Conservation (phyloP, 2,888 invertebrate genomes). For the Scaptodrosophila latifasciaeformis region DNA sequence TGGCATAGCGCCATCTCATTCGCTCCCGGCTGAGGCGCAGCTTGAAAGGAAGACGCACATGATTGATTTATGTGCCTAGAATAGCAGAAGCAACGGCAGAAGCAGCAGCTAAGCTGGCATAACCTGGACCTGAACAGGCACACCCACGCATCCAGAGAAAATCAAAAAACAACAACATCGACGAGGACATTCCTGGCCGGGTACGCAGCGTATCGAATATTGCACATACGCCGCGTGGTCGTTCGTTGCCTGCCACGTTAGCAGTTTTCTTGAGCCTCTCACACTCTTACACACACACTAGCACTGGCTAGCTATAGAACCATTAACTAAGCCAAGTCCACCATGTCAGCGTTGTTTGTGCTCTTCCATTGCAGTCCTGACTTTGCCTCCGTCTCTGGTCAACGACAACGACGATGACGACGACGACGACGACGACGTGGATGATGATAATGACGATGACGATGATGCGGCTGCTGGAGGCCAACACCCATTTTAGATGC, state of each 20-base stretch:
- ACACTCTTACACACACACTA: no score
- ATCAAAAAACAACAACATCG: no score
- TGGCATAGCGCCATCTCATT: conserved; percentile 26
- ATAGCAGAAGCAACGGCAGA: background rate
- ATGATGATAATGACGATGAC: background rate
- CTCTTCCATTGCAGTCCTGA: background rate
- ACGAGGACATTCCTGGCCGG: no score
- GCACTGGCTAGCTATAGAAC: no score
- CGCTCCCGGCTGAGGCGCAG: no score
- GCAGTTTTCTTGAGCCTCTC: conserved; percentile 11
- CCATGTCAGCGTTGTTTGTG: no score
- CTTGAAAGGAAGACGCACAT: conserved; percentile 19
- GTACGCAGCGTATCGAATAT: conserved; percentile 12
- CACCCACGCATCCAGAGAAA: no score
- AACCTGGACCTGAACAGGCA: no score
- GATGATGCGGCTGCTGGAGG: conserved; percentile 9
- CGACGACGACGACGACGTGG: background rate
- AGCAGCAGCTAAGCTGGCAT: no score
- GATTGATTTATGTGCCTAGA: conserved; percentile 35
- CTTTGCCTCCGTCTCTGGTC: no score
- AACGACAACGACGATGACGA: no score
- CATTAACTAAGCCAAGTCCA: no score
- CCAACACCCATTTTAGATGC: conserved; percentile 36
- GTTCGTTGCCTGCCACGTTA: conserved; percentile 1
- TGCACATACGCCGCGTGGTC: conserved; percentile 32